Evolutionary conservation across 2,113 vertebrate genomes (phyloP).

Genomic region (Neomonachus schauinslandi): DNA sequence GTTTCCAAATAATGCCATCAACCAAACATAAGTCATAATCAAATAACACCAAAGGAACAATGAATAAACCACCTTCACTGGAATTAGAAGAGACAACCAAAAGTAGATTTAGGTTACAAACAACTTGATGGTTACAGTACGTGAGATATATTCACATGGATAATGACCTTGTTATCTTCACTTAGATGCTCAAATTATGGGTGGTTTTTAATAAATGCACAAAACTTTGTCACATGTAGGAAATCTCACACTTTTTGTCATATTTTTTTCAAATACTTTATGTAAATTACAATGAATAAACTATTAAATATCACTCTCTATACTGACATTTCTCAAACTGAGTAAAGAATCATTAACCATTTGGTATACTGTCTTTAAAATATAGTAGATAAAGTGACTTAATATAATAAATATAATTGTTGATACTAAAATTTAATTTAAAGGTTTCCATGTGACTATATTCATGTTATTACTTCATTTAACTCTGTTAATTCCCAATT

Average conservation of each 20-base stretch:
- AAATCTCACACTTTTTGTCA: neutral
- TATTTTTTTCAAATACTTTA: neutral
- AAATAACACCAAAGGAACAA: neutral
- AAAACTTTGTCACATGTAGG: neutral
- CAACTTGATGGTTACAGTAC: neutral
- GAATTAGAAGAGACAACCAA: neutral
- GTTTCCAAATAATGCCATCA: neutral
- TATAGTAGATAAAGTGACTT: neutral
- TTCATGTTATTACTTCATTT: neutral
- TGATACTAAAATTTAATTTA: neutral
- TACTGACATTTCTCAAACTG: neutral
- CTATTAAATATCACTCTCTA: neutral
- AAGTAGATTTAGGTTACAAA: neutral
- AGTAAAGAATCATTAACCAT: neutral
- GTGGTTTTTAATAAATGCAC: neutral
- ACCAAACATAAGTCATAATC: neutral
- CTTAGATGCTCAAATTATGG: neutral
- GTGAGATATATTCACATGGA: neutral
- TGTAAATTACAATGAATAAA: neutral
- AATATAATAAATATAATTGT: neutral
- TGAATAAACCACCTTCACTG: neutral
- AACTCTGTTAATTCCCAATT: neutral
- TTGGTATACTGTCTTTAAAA: neutral
- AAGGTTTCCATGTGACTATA: neutral
- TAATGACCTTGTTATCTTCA: neutral